These are phyloP conservation scores for Acanthopleura granulata DNA, from an alignment of 2,888 invertebrate species.

Conservation along the genomic window DNA sequence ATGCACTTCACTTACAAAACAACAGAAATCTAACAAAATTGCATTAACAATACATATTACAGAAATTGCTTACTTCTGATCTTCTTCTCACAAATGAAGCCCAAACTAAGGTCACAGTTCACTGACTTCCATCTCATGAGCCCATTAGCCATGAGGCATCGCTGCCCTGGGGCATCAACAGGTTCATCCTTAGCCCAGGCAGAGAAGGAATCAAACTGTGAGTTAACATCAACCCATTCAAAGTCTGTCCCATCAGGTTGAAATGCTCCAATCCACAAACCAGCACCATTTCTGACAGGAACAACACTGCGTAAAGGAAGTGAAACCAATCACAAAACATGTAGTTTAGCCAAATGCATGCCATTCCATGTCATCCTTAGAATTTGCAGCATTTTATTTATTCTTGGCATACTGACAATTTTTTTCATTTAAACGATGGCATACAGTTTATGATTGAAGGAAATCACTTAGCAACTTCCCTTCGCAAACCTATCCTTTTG, in stretches of 20 bases:
- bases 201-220: background rate
- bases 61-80: background rate
- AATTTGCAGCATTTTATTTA: too few relatives aligned
- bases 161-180: background rate
- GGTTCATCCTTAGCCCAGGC: background rate
- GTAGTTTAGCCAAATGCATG: too few relatives aligned
- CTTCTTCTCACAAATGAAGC: conserved; percentile 2
- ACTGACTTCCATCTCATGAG: conserved; percentile 1
- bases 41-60: background rate
- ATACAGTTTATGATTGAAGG: too few relatives aligned
- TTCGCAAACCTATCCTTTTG: too few relatives aligned
- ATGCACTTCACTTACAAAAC: too few relatives aligned
- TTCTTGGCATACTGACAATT: too few relatives aligned
- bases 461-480: too few relatives aligned
- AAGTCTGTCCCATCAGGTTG: background rate
- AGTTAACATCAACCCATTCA: background rate
- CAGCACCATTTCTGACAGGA: background rate
- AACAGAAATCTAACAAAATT: too few relatives aligned
- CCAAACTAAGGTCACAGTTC: background rate
- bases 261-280: conserved; percentile 1
- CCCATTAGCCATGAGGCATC: background rate
- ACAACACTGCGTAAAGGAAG: background rate
- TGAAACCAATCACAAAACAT: too few relatives aligned
- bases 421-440: too few relatives aligned
- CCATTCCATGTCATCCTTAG: too few relatives aligned